Percentiles rank a stretch among this genome's conserved stretches.
phyloP scores from a whole-genome alignment of 2,113 vertebrate genomes.

The Melanerpes aurifrons region DNA sequence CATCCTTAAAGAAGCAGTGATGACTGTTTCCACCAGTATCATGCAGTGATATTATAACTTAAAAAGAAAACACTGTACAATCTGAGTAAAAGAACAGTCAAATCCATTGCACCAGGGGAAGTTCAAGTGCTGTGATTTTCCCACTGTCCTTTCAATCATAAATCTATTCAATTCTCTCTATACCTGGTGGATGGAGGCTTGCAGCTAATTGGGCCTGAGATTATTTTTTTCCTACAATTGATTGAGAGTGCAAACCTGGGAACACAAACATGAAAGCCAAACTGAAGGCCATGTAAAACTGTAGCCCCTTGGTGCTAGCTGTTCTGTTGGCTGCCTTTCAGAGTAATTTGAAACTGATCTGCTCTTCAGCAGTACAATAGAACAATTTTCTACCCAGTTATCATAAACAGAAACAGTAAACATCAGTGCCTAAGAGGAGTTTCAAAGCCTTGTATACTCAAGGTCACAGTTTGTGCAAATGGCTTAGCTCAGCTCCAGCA shows the following conservation, averaged over 20 bases:
- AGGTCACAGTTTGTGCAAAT: neutral
- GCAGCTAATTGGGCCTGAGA: conserved; percentile 49
- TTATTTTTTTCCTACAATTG: conserved; percentile 37
- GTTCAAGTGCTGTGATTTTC: neutral
- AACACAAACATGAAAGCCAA: conserved; percentile 17
- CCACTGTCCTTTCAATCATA: neutral
- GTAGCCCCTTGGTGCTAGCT: conserved; percentile 4
- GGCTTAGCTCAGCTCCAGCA: neutral
- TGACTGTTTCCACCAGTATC: neutral
- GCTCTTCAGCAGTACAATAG: neutral
- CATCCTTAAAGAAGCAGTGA: neutral
- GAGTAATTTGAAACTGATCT: conserved; percentile 41
- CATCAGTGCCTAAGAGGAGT: neutral
- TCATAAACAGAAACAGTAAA: conserved; percentile 56
- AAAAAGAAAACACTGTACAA: neutral
- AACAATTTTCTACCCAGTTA: conserved; percentile 52
- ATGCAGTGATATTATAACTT: neutral
- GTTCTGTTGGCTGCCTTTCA: conserved; percentile 47
- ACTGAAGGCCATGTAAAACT: conserved; percentile 3
- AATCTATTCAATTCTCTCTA: conserved; percentile 6
- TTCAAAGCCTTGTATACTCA: conserved; percentile 15
- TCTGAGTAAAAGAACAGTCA: neutral
- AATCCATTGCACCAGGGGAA: neutral
- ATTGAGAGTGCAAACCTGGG: conserved; percentile 15
- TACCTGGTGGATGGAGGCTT: neutral